Evolutionary conservation across 2,113 vertebrate genomes (phyloP).

Genomic region (Gavia stellata): DNA sequence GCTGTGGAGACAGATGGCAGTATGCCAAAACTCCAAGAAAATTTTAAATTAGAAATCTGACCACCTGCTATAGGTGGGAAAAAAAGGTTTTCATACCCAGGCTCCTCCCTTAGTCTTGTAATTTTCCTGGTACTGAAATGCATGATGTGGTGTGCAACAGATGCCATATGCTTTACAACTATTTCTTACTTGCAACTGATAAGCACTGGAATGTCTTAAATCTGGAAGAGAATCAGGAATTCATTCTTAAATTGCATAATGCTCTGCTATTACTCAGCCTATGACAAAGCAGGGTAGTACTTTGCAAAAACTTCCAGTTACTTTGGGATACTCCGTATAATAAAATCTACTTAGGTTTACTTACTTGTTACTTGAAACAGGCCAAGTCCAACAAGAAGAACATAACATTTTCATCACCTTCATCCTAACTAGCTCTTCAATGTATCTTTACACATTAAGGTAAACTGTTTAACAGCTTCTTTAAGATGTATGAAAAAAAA

Average conservation of each 20-base stretch:
- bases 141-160: background rate
- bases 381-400: background rate
- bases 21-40: slow-evolving; percentile 31
- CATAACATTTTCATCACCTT: background rate
- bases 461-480: background rate
- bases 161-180: background rate
- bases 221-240: background rate
- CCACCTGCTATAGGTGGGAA: slow-evolving; percentile 40
- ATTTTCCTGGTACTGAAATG: background rate
- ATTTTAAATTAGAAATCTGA: slow-evolving; percentile 49
- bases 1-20: slow-evolving; percentile 48
- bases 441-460: background rate
- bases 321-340: background rate
- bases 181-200: background rate
- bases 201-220: background rate
- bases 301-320: background rate
- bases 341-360: background rate
- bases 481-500: background rate
- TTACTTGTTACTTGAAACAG: background rate
- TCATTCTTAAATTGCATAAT: background rate
- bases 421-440: background rate
- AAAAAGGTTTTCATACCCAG: background rate
- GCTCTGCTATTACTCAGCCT: background rate
- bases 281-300: background rate
- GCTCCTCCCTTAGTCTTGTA: background rate